A percentile compares a stretch with the other conserved stretches of the same genome.
Conservation (phyloP, 2,888 invertebrate species). For the Temnothorax ravouxi region DNA sequence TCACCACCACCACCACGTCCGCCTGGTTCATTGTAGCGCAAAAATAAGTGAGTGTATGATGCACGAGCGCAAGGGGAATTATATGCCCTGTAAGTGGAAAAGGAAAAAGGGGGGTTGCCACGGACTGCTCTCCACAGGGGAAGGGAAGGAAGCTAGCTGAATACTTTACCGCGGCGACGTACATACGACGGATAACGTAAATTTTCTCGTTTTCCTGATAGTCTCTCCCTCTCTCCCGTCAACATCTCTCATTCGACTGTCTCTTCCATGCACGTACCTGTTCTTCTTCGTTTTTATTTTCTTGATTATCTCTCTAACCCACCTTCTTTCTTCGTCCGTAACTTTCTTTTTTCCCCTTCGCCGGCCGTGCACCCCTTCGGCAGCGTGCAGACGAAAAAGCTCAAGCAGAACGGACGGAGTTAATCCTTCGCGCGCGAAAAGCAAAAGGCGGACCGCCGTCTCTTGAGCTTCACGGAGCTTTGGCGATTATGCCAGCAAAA, state of each 20-base stretch:
- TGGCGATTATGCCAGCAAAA: constrained; percentile 71
- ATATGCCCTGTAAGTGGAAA: constrained; percentile 80
- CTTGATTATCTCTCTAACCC: constrained; percentile 18
- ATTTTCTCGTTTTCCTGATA: constrained; percentile 68
- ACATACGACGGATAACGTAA: constrained; percentile 50
- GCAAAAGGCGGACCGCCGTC: constrained; percentile 75
- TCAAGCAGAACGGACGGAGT: constrained; percentile 65
- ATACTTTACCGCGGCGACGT: constrained; percentile 61
- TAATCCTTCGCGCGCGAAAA: constrained; percentile 76
- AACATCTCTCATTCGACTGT: constrained; percentile 28
- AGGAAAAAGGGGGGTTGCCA: constrained; percentile 79
- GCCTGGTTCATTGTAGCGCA: constrained; percentile 82
- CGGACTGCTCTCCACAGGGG: constrained; percentile 72
- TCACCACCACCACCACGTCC: constrained; percentile 75
- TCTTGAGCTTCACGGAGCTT: constrained; percentile 75
- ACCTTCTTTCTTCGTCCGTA: constrained; percentile 22
- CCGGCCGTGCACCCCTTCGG: background rate
- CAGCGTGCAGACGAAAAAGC: constrained; percentile 51
- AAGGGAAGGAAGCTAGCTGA: constrained; percentile 38
- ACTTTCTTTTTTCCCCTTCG: constrained; percentile 2
- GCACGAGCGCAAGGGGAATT: constrained; percentile 82
- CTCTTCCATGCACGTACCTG: constrained; percentile 19
- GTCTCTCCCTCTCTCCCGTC: constrained; percentile 1
- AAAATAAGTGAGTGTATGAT: constrained; percentile 85
- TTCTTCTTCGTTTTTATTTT: constrained; percentile 21